Evolutionary conservation across 2,888 invertebrate genomes (phyloP).

Genomic region (Nomada goodeniana): DNA sequence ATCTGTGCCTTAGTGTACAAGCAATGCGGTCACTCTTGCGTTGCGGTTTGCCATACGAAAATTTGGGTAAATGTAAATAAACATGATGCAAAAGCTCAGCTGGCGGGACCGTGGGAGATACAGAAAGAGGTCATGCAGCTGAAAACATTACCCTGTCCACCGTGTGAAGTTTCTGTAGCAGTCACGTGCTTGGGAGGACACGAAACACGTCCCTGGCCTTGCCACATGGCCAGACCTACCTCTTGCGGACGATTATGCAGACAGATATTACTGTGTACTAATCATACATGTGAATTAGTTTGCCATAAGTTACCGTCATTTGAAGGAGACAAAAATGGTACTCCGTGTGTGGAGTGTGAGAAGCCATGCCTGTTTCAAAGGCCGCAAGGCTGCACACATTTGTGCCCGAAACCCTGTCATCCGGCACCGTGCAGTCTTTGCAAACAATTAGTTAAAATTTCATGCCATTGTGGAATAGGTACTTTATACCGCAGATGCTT

Average conservation of each 20-base stretch:
- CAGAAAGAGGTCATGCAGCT: conserved; percentile 82
- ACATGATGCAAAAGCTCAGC: conserved; percentile 86
- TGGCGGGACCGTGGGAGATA: conserved; percentile 89
- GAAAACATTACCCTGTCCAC: conserved; percentile 88
- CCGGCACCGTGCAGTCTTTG: conserved; percentile 92
- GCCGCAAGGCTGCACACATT: conserved; percentile 91
- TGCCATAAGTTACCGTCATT: conserved; percentile 89
- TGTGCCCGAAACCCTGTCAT: conserved; percentile 90
- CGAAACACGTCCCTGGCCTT: conserved; percentile 89
- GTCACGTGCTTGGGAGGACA: conserved; percentile 91
- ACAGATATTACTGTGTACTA: conserved; percentile 89
- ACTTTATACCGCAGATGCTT: conserved; percentile 91
- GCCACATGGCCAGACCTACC: conserved; percentile 88
- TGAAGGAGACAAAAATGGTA: conserved; percentile 41
- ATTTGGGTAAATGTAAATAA: conserved; percentile 89
- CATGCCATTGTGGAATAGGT: conserved; percentile 93
- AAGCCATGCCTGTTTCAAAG: conserved; percentile 87
- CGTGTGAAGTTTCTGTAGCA: conserved; percentile 89
- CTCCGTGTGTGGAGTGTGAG: conserved; percentile 86
- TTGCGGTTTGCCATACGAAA: conserved; percentile 90
- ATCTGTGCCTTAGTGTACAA: conserved; percentile 87
- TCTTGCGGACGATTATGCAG: conserved; percentile 94
- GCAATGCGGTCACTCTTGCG: conserved; percentile 89
- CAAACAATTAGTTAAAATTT: conserved; percentile 87
- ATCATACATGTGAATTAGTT: conserved; percentile 90